phyloP scores from a whole-genome alignment of 2,113 vertebrate species.

The Symphodus melops region DNA sequence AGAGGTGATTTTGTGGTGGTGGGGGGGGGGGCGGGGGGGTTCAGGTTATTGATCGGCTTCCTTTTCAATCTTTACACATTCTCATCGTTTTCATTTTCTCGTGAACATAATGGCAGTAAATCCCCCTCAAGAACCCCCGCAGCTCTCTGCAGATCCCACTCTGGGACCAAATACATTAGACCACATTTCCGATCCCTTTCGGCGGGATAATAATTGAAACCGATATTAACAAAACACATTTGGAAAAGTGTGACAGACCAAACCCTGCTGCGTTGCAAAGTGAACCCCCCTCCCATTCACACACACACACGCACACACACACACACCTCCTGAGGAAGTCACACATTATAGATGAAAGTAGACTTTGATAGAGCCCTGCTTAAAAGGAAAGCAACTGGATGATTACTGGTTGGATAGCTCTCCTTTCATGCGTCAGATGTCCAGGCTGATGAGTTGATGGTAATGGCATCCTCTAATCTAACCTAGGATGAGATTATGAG shows the following conservation, averaged over 20 bases:
- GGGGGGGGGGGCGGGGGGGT: too few relatives aligned
- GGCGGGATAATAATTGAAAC: slow-evolving; percentile 58
- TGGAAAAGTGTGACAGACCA: slow-evolving; percentile 35
- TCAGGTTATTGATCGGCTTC: slow-evolving; percentile 14
- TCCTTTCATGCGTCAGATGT: slow-evolving; percentile 75
- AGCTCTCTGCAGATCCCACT: slow-evolving; percentile 39
- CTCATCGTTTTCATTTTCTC: slow-evolving; percentile 23
- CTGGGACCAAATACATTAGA: slow-evolving; percentile 41
- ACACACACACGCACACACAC: too few relatives aligned
- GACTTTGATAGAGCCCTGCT: slow-evolving; percentile 71
- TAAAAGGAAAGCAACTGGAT: slow-evolving; percentile 65
- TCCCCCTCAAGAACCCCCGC: slow-evolving; percentile 30
- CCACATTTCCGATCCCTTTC: slow-evolving; percentile 31
- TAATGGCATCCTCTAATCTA: slow-evolving; percentile 75
- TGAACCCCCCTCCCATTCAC: slow-evolving; percentile 29
- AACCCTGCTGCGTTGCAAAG: slow-evolving; percentile 45
- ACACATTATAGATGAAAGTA: slow-evolving; percentile 76
- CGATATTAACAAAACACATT: slow-evolving; percentile 62
- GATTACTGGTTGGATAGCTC: slow-evolving; percentile 66
- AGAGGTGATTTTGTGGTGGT: background rate
- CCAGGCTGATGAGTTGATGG: slow-evolving; percentile 69
- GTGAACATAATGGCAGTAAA: slow-evolving; percentile 30
- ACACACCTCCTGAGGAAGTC: slow-evolving; percentile 60
- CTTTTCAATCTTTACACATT: background rate
- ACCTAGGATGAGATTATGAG: slow-evolving; percentile 71